These are phyloP conservation scores for Aldabrachelys gigantea DNA, from an alignment of 2,113 vertebrate species.

Conservation along the genomic window DNA sequence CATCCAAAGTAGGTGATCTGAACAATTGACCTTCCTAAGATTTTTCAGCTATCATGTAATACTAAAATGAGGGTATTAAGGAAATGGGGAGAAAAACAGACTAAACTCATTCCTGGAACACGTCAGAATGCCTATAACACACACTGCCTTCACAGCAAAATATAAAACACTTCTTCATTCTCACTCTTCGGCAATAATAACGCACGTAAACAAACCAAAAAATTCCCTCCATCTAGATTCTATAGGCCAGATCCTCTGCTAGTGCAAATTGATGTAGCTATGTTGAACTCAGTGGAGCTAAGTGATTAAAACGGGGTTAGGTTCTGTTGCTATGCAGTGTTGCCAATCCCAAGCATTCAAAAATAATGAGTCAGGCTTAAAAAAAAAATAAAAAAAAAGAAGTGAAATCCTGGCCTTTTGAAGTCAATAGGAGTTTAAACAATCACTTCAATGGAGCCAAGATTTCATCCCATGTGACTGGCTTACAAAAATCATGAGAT, in stretches of 20 bases:
- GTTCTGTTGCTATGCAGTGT: background rate
- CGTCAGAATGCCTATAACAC: rapidly evolving
- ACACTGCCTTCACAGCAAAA: background rate
- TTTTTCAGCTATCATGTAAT: background rate
- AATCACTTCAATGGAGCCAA: background rate
- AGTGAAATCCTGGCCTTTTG: background rate
- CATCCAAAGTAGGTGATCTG: background rate
- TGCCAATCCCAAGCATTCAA: background rate
- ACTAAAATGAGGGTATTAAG: rapidly evolving
- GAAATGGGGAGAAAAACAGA: rapidly evolving
- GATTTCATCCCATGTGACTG: background rate
- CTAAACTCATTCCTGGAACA: background rate
- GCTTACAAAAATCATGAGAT: background rate
- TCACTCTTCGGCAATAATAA: background rate
- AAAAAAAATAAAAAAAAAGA: background rate
- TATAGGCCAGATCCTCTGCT: background rate
- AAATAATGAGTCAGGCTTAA: background rate
- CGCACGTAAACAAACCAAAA: background rate
- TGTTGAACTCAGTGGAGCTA: background rate
- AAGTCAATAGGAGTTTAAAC: background rate
- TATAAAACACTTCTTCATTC: background rate
- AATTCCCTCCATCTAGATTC: background rate
- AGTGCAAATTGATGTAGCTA: background rate
- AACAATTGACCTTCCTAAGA: rapidly evolving
- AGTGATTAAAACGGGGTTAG: background rate